Conservation (phyloP, 2,888 invertebrate species). For the Arrhopalites spinosus region DNA sequence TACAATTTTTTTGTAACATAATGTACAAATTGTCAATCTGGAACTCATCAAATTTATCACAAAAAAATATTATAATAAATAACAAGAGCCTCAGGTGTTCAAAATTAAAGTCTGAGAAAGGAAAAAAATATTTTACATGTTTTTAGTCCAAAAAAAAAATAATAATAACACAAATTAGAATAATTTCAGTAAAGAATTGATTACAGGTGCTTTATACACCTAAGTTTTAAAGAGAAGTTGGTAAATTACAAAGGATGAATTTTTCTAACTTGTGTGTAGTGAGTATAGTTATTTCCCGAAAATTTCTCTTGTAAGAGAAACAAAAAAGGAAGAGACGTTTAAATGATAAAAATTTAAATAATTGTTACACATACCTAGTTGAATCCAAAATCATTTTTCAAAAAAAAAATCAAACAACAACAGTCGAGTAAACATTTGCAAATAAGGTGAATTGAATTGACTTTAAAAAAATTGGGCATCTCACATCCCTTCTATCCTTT, state of each 20-base stretch:
- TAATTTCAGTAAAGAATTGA: not conserved
- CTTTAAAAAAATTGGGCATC: too few species aligned
- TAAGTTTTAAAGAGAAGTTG: too few species aligned
- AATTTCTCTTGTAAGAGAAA: not conserved
- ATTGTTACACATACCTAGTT: not conserved
- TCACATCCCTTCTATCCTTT: too few species aligned
- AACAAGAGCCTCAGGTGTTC: too few species aligned
- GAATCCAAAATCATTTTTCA: not conserved
- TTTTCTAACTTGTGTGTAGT: too few species aligned
- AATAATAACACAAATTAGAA: not conserved
- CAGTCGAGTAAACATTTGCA: not conserved
- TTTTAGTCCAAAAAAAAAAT: not conserved
- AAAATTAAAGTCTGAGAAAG: not conserved
- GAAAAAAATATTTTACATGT: not conserved
- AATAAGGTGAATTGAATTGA: constrained; percentile 20
- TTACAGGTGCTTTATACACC: not conserved
- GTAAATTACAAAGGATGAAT: too few species aligned
- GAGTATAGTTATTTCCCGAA: too few species aligned
- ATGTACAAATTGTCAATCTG: too few species aligned
- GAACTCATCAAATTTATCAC: too few species aligned
- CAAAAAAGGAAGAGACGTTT: not conserved
- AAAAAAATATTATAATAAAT: too few species aligned
- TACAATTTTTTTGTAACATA: too few species aligned
- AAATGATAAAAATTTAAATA: not conserved
- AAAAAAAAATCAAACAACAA: not conserved